phyloP scores from a whole-genome alignment of 2,888 invertebrate species.

The Drosophila differens region DNA sequence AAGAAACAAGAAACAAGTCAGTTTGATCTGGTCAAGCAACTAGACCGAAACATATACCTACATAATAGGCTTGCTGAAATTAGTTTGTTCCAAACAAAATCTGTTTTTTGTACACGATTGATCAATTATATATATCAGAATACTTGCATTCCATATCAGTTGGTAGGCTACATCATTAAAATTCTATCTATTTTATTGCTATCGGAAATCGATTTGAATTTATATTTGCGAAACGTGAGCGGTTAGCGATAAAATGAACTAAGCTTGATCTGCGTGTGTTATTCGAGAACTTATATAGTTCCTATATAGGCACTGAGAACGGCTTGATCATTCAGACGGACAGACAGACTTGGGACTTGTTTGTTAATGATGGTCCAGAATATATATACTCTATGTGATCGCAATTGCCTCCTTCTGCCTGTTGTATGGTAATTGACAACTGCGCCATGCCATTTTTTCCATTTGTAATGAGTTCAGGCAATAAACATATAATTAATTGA shows the following conservation, averaged over 20 bases:
- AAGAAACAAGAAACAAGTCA: background rate
- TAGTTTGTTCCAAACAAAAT: background rate
- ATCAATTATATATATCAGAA: background rate
- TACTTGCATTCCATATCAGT: background rate
- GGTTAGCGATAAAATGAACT: background rate
- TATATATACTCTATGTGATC: background rate
- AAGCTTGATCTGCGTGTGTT: background rate
- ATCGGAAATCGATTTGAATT: background rate
- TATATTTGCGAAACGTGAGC: background rate
- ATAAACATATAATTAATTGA: background rate
- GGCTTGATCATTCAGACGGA: no score
- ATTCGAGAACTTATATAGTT: background rate
- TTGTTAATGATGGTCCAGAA: background rate
- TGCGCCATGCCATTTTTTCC: no score
- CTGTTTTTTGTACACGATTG: no score
- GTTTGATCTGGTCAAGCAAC: background rate
- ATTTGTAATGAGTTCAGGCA: background rate
- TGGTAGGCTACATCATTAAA: background rate
- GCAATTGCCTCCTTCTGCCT: background rate
- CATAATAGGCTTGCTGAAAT: background rate
- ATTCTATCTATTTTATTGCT: background rate
- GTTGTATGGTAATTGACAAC: background rate
- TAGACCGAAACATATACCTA: background rate
- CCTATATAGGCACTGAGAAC: background rate
- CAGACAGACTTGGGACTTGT: background rate